These are phyloP conservation scores for Notothenia coriiceps DNA, from an alignment of 2,113 vertebrate species.

Conservation along the genomic window DNA sequence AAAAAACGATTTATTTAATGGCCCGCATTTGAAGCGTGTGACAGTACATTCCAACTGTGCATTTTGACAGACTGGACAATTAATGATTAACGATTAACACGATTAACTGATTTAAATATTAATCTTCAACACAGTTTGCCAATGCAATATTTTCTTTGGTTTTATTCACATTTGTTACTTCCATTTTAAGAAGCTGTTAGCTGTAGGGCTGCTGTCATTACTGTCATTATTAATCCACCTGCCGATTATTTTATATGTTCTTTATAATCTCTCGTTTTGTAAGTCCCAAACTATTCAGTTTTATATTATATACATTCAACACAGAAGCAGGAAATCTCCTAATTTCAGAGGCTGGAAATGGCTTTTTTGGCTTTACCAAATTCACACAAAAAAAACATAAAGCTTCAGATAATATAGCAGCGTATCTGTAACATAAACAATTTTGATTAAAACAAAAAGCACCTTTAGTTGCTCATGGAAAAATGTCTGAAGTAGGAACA, in stretches of 20 bases:
- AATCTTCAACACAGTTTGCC: neutral
- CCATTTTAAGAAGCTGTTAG: constrained; percentile 11
- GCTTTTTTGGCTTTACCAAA: neutral
- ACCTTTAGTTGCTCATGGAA: constrained; percentile 6
- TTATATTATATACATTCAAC: too few relatives aligned
- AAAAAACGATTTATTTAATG: neutral
- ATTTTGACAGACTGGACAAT: neutral
- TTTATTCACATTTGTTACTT: neutral
- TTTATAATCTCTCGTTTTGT: too few relatives aligned
- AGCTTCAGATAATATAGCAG: neutral
- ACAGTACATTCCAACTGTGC: constrained; percentile 14
- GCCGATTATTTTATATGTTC: too few relatives aligned
- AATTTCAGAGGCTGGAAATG: too few relatives aligned
- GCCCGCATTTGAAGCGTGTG: constrained; percentile 34
- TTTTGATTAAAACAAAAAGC: neutral
- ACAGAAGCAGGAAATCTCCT: too few relatives aligned
- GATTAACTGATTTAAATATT: neutral
- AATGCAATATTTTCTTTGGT: neutral
- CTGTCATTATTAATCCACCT: too few relatives aligned
- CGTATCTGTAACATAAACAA: neutral
- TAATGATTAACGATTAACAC: neutral
- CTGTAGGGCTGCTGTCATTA: too few relatives aligned
- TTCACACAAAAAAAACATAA: neutral
- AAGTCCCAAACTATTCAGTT: too few relatives aligned
- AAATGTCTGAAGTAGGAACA: constrained; percentile 3